These are phyloP conservation scores for Otolemur crassicaudatus DNA, from an alignment of 2,797 vertebrate species.

Conservation along the genomic window DNA sequence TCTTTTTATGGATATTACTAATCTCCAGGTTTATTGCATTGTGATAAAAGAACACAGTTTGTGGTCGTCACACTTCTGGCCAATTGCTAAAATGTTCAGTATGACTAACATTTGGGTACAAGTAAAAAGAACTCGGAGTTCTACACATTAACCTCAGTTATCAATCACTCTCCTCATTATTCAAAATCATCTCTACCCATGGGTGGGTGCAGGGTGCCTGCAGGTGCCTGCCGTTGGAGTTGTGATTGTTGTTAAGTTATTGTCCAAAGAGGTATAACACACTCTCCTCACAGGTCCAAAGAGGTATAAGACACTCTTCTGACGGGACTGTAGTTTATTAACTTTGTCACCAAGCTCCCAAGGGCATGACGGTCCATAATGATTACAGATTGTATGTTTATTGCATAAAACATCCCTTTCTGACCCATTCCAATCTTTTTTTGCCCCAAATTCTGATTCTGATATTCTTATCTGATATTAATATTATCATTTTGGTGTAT, in stretches of 20 bases:
- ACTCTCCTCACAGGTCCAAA: background rate
- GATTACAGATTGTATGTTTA: background rate
- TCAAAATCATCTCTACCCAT: background rate
- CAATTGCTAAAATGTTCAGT: background rate
- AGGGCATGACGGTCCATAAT: background rate
- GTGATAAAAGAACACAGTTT: background rate
- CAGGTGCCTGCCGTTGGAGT: fast-evolving
- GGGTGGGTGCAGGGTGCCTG: background rate
- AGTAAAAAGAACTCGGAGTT: background rate
- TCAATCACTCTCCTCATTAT: background rate
- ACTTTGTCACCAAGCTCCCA: background rate
- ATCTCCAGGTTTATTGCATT: too few species aligned
- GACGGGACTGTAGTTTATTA: too few species aligned
- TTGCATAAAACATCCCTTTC: background rate
- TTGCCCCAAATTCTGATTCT: background rate
- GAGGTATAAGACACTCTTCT: background rate
- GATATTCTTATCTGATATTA: background rate
- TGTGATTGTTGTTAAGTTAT: background rate
- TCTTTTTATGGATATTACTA: background rate
- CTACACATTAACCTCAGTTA: background rate
- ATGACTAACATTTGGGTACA: background rate
- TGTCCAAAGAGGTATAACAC: background rate
- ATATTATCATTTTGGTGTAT: background rate
- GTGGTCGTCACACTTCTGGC: background rate
- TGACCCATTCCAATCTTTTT: background rate